Base-by-base conservation (phyloP, 53 echinoderm and acorn worm species). In the Henricia sp. region DNA sequence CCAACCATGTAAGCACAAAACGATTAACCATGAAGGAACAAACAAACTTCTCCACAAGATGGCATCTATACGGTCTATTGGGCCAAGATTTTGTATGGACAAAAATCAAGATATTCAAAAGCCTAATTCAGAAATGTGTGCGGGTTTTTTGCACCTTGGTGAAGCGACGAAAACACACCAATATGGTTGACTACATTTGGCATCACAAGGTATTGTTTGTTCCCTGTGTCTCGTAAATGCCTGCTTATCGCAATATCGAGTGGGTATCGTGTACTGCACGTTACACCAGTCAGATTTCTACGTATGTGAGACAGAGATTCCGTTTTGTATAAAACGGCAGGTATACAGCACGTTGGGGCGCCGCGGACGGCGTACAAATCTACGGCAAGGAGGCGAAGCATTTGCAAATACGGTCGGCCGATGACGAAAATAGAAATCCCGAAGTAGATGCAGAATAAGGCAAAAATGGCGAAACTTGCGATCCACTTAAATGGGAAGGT, bases 321-420 rank as follows among this genome's bases (percentile, higher is more conserved):
- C 0, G 70, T 69, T 14, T 68, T 82, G 65, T 88, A 88, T 36
- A 88, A 30, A 21, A 88, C 82, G 8, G 88, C 88, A 0, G 88
- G 88, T 52, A 88, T 88, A 37, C 88, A 88, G 44, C 88, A 88
- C 24, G 70, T 82, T 1, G 88, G 88, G 11, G 88, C 88, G 6
- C 53, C 56, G 20, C 36, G 44, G 6, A 82, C 5, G 3, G 68
- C 24, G 21, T 88, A 82, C 3, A 68, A 54, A 43, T 80, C 69
- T 3, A 55, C 38, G 5, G 82, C 70, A 6, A 88, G 10, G 6
- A 24, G 39, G 13, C 88, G 37, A 8, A 82, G 28, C 34, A 33
- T 41, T 34, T 82, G 9, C 14, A 88, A 29, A 58, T 88, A 69
- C 2, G 76, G 88, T 23, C 88, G 70, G 26, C 88, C 88, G 27